Evolutionary conservation across 2,113 vertebrate genomes (phyloP).

Genomic region (Odontesthes bonariensis): DNA sequence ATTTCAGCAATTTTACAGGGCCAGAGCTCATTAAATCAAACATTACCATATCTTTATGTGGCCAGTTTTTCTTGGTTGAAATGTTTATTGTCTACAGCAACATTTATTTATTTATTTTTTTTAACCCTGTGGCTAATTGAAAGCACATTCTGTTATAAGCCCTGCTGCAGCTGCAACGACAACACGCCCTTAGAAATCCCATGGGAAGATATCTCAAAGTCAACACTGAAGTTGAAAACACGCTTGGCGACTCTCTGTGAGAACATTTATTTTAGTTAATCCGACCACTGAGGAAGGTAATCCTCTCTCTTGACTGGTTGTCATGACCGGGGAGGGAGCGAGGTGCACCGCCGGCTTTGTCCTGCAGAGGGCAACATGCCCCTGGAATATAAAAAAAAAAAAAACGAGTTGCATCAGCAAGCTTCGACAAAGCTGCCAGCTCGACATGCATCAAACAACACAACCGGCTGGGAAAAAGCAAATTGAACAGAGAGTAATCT

Average conservation of each 20-base stretch:
- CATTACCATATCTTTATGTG: slow-evolving; percentile 65
- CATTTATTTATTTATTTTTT: slow-evolving; percentile 1
- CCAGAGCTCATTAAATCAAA: slow-evolving; percentile 63
- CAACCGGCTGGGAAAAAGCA: slow-evolving; percentile 1
- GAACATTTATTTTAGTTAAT: slow-evolving; percentile 67
- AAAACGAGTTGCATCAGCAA: background rate
- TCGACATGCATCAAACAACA: slow-evolving; percentile 26
- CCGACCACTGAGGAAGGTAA: slow-evolving; percentile 45
- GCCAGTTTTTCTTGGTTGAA: slow-evolving; percentile 52
- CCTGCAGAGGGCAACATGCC: slow-evolving; percentile 62
- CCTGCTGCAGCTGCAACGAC: slow-evolving; percentile 7
- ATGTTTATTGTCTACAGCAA: slow-evolving; percentile 55
- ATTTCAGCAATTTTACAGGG: slow-evolving; percentile 65
- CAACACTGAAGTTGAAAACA: slow-evolving; percentile 42
- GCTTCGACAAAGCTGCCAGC: slow-evolving; percentile 23
- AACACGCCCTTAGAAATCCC: slow-evolving; percentile 15
- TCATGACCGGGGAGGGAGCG: background rate
- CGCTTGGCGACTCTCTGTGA: slow-evolving; percentile 53
- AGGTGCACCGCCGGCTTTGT: background rate
- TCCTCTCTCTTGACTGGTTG: slow-evolving; percentile 36
- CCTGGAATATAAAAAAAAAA: slow-evolving; percentile 13
- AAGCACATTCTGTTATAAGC: slow-evolving; percentile 58
- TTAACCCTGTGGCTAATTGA: slow-evolving; percentile 50
- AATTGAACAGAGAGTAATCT: slow-evolving; percentile 53
- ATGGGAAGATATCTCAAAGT: slow-evolving; percentile 53